Evolutionary conservation across 2,888 invertebrate genomes (phyloP).

Genomic region (Aethes cnicana): DNA sequence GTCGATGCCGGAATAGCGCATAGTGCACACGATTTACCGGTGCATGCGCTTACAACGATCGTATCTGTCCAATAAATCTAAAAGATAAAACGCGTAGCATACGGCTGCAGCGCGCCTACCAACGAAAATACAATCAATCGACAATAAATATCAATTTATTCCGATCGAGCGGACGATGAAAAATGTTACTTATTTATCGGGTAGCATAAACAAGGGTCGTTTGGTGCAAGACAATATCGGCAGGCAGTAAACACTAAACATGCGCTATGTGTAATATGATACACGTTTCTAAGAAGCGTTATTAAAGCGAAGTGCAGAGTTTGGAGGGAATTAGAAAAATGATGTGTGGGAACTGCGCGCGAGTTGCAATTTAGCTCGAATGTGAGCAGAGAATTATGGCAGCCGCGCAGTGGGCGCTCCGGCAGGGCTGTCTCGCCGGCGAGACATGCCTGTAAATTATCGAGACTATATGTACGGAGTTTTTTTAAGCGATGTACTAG

Average conservation of each 20-base stretch:
- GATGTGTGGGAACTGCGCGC: conserved; percentile 72
- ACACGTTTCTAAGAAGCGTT: conserved; percentile 46
- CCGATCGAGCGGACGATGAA: conserved; percentile 42
- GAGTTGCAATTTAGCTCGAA: conserved; percentile 68
- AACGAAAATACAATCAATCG: conserved; percentile 45
- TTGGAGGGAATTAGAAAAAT: conserved; percentile 70
- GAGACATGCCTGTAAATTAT: neutral
- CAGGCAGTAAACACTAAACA: conserved; percentile 10
- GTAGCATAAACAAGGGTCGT: conserved; percentile 22
- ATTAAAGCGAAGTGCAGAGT: conserved; percentile 60
- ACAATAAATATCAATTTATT: conserved; percentile 54
- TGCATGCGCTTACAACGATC: conserved; percentile 65
- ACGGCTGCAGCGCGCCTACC: conserved; percentile 40
- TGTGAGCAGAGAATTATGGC: conserved; percentile 74
- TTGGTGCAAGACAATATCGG: neutral
- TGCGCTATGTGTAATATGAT: conserved; percentile 36
- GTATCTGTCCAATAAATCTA: conserved; percentile 77
- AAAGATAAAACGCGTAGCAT: conserved; percentile 60
- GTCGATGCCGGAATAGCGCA: conserved; percentile 51
- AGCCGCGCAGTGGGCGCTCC: conserved; percentile 55
- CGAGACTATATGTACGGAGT: neutral
- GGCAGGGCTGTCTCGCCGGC: conserved; percentile 50
- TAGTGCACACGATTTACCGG: conserved; percentile 58
- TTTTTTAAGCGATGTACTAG: neutral
- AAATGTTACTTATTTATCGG: conserved; percentile 36